Conservation (phyloP, 2,113 vertebrate species). For the Bostrychus sinensis region DNA sequence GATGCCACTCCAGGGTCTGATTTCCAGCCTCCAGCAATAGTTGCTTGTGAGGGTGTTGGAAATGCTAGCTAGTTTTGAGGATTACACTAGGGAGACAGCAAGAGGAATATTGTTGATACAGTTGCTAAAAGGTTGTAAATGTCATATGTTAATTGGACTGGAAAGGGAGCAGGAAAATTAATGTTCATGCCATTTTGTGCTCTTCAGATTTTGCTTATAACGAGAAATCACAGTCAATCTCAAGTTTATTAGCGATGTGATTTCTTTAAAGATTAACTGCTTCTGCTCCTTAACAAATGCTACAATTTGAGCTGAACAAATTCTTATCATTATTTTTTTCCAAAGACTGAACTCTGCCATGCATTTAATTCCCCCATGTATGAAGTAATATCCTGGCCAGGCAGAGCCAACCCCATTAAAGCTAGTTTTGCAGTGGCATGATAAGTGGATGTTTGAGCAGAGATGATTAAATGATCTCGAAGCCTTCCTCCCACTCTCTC, state of each 20-base stretch:
- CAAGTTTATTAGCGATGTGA: background rate
- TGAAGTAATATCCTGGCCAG: conserved; percentile 59
- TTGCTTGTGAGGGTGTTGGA: too few species aligned
- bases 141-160: too few species aligned
- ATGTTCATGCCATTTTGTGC: conserved; percentile 15
- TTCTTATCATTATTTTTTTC: conserved; percentile 53
- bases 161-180: too few species aligned
- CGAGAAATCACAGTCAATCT: conserved; percentile 18
- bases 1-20: too few species aligned
- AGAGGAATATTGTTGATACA: too few species aligned
- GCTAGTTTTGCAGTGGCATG: conserved; percentile 46
- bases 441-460: conserved; percentile 58
- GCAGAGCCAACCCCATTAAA: conserved; percentile 44
- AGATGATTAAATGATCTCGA: conserved; percentile 66
- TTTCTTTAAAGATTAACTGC: conserved; percentile 22
- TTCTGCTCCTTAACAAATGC: conserved; percentile 59
- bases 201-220: conserved; percentile 11
- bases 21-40: too few species aligned
- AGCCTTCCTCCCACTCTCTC: conserved; percentile 49
- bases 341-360: conserved; percentile 46
- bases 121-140: too few species aligned
- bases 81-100: too few species aligned
- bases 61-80: too few species aligned
- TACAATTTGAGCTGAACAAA: conserved; percentile 50
- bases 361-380: conserved; percentile 60